Conservation (phyloP, 2,888 invertebrate genomes). For the Leptogaster cylindrica region DNA sequence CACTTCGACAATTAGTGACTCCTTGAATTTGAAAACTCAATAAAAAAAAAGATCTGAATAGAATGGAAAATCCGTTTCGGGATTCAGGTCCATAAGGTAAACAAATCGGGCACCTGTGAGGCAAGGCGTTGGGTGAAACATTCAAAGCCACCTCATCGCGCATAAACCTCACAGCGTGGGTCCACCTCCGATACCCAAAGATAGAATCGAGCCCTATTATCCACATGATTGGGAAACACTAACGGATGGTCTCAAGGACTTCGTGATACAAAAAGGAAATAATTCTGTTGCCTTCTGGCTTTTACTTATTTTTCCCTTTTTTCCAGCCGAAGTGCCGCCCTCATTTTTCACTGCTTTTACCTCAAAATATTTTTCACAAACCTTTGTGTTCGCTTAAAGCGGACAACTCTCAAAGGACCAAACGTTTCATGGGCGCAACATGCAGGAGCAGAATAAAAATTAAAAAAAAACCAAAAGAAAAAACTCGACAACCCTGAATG, state of each 20-base stretch:
- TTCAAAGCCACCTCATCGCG: slow-evolving; percentile 13
- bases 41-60: neutral
- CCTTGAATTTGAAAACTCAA: neutral
- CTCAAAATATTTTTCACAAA: slow-evolving; percentile 32
- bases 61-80: no score
- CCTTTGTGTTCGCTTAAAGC: slow-evolving; percentile 18
- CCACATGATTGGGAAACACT: slow-evolving; percentile 46
- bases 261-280: slow-evolving; percentile 35
- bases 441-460: slow-evolving; percentile 7
- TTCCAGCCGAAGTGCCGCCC: slow-evolving; percentile 45
- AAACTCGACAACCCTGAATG: slow-evolving; percentile 40
- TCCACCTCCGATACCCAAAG: slow-evolving; percentile 40
- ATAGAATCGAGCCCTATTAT: slow-evolving; percentile 44
- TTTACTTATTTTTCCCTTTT: no score
- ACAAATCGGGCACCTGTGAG: slow-evolving; percentile 2
- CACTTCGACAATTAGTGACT: no score
- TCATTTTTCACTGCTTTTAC: slow-evolving; percentile 45
- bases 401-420: slow-evolving; percentile 43
- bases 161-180: slow-evolving; percentile 42
- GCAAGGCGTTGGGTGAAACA: neutral
- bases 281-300: slow-evolving; percentile 33
- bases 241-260: slow-evolving; percentile 29
- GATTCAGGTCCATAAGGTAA: neutral
- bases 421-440: slow-evolving; percentile 16
- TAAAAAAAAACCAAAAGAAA: neutral